A percentile compares a stretch with the other conserved stretches of the same genome.
Conservation (phyloP, 2,888 invertebrate genomes). For the Coecobrya sp. region DNA sequence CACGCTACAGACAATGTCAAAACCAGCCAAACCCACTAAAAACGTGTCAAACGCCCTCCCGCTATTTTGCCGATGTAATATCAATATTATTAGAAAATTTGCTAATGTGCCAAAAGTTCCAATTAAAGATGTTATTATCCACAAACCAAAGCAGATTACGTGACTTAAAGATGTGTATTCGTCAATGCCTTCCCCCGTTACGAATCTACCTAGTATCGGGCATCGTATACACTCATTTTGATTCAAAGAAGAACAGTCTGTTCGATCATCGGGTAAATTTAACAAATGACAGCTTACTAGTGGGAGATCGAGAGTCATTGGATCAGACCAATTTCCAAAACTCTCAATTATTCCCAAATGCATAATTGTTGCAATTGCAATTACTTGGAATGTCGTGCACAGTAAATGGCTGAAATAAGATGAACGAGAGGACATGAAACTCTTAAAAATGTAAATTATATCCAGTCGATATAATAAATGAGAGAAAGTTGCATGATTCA, state of each 20-base stretch:
- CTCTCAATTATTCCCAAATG: no score
- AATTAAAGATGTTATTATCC: background rate
- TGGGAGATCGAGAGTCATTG: background rate
- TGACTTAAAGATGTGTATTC: slow-evolving; percentile 4
- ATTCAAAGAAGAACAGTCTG: background rate
- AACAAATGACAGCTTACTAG: background rate
- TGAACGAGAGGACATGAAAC: no score
- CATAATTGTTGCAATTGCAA: no score
- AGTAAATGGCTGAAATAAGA: no score
- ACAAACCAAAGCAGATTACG: background rate
- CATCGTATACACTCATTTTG: background rate
- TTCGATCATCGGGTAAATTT: slow-evolving; percentile 5
- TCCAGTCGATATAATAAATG: no score
- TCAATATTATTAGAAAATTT: slow-evolving; percentile 20
- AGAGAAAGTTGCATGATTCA: no score
- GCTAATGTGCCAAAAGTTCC: slow-evolving; percentile 20
- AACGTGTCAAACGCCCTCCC: slow-evolving; percentile 39
- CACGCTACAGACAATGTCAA: slow-evolving; percentile 43
- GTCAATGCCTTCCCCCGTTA: slow-evolving; percentile 30
- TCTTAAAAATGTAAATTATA: no score
- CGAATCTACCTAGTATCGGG: slow-evolving; percentile 12
- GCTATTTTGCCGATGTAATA: background rate
- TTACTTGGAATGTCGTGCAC: no score
- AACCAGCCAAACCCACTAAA: slow-evolving; percentile 2
- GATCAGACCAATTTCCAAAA: background rate